Conservation (phyloP, 2,888 invertebrate genomes). For the Tinea pellionella region DNA sequence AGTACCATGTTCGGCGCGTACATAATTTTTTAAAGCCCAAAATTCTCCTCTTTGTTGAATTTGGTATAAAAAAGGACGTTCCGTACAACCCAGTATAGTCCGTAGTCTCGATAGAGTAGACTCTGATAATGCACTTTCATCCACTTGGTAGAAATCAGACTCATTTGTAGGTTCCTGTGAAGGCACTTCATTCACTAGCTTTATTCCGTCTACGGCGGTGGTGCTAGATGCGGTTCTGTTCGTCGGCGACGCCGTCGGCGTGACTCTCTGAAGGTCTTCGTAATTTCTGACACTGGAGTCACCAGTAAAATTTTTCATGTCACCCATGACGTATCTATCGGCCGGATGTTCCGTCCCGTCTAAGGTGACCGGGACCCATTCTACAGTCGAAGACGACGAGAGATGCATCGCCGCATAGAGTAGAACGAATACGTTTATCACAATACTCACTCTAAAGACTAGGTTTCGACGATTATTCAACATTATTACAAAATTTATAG, state of each 20-base stretch:
- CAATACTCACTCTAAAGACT: conserved; percentile 79
- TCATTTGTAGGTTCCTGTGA: conserved; percentile 40
- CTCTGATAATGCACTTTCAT: conserved; percentile 48
- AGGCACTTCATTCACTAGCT: conserved; percentile 37
- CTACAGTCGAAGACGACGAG: conserved; percentile 36
- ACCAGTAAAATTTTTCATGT: conserved; percentile 40
- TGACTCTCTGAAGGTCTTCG: conserved; percentile 54
- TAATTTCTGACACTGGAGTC: conserved; percentile 29
- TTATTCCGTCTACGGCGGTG: conserved; percentile 45
- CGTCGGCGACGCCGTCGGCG: conserved; percentile 48
- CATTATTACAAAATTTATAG: conserved; percentile 46
- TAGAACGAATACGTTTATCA: conserved; percentile 78
- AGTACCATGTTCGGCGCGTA: conserved; percentile 76
- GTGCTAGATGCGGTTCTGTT: conserved; percentile 59
- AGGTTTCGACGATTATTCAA: conserved; percentile 72
- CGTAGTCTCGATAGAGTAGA: conserved; percentile 47
- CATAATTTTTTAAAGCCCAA: conserved; percentile 91
- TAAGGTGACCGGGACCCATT: conserved; percentile 48
- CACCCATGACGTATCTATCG: conserved; percentile 35
- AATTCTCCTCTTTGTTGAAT: conserved; percentile 82
- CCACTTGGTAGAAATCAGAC: conserved; percentile 37
- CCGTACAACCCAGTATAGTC: conserved; percentile 71
- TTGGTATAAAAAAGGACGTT: conserved; percentile 69
- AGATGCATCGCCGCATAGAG: conserved; percentile 78
- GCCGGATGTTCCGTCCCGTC: conserved; percentile 42